Base-by-base conservation (phyloP, 2,797 vertebrate species). In the Podarcis lilfordi region DNA sequence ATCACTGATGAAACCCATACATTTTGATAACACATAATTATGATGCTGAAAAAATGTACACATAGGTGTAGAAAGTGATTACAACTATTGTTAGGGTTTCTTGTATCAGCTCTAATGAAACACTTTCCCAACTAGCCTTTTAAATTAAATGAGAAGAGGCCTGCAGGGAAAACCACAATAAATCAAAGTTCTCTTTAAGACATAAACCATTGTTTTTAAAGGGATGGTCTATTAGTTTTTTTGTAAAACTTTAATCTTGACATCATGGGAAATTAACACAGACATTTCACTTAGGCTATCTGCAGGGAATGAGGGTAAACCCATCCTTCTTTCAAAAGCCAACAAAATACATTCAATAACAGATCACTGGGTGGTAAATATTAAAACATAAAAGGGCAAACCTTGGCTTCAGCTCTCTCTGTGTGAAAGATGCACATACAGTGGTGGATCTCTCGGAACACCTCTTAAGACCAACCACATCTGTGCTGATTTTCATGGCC, bases 361-460 rank as follows among this genome's bases (percentile, higher is more conserved):
- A 74, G 21, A 27, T 15, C 27, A 84, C 35, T 32, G 7, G 75
- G 59, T 78, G 10, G 32, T 1, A 7, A n/a, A 80, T 37, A 23
- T 4, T 35, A 75, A 59, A 79, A 2, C 45, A 71, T 77, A 84
- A n/a, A 6, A 35, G 86, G 86, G 37, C 75, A 82, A 95, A 96
- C 90, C 93, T 94, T 94, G 90, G 86, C 68, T 96, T 91, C 72
- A 93, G 59, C 79, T 95, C 80, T 91, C 88, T 86, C 8, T 91
- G 90, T 89, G 74, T 68, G 4, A 91, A 93, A 86, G 89, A 92
- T 64, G 90, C 92, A 87, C 92, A 86, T 72, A 79, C 86, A 83
- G 89, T 86, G 69, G 88, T 93, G 61, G 94, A 95, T 71, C 93
- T 96, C 61, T 92, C 90, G 90, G 92, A 93, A 75, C 91, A 74